phyloP scores from a whole-genome alignment of 1,140 invertebrate species.

The Halesus radiatus region DNA sequence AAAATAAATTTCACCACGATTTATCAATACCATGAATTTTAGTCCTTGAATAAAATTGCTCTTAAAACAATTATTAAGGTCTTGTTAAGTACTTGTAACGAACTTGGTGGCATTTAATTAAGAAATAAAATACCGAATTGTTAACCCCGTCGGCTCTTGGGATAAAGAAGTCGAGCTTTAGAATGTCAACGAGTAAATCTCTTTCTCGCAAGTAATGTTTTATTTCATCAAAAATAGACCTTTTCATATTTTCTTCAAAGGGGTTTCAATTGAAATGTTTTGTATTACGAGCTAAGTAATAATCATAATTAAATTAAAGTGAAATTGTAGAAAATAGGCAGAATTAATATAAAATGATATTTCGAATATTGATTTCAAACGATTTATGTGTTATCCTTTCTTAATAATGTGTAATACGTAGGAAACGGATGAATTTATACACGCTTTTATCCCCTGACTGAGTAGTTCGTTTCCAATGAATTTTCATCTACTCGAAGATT shows the following conservation, averaged over 20 bases:
- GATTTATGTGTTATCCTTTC: too few species aligned
- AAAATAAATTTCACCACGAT: too few species aligned
- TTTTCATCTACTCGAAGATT: too few species aligned
- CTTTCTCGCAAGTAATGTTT: background rate
- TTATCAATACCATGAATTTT: too few species aligned
- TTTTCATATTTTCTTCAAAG: background rate
- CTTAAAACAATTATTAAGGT: constrained; percentile 9
- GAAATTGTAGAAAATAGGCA: too few species aligned
- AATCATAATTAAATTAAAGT: too few species aligned
- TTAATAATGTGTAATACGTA: too few species aligned
- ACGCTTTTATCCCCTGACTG: too few species aligned
- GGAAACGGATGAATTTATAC: too few species aligned
- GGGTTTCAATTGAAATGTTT: constrained; percentile 3
- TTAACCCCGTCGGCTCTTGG: background rate
- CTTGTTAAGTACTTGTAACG: constrained; percentile 4
- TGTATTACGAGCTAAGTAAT: background rate
- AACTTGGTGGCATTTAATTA: constrained; percentile 45
- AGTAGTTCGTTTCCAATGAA: too few species aligned
- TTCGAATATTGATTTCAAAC: too few species aligned
- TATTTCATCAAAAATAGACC: background rate
- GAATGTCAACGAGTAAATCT: constrained; percentile 16
- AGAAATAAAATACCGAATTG: constrained; percentile 18
- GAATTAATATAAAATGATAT: too few species aligned
- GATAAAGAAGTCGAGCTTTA: constrained; percentile 1
- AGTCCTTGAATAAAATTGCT: background rate